A percentile compares a stretch with the other conserved stretches of the same genome.
Evolutionary conservation across 2,113 vertebrate species (phyloP).

Genomic region (Sinosuthora webbiana): DNA sequence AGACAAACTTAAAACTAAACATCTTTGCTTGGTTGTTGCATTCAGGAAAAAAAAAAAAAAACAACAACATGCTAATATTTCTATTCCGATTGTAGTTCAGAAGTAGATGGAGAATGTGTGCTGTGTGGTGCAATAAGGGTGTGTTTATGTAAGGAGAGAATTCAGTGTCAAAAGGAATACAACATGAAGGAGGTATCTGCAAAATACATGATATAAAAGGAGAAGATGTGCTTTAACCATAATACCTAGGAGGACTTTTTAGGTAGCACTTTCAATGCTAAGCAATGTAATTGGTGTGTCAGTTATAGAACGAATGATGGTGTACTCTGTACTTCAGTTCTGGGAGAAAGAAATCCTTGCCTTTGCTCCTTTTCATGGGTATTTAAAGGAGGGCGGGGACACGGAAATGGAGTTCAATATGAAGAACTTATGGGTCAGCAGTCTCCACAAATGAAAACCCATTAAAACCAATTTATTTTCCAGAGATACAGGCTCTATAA

Average conservation of each 20-base stretch:
- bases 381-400: fast-evolving
- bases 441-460: not conserved
- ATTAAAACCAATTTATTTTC: not conserved
- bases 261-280: not conserved
- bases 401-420: fast-evolving
- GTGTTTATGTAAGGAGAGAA: not conserved
- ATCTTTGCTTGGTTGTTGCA: not conserved
- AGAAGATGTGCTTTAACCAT: not conserved
- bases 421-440: not conserved
- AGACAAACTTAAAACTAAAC: not conserved
- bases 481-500: not conserved
- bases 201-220: not conserved
- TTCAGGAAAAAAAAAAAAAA: not conserved
- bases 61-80: not conserved
- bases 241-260: not conserved
- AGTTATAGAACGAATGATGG: not conserved
- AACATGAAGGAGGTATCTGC: not conserved
- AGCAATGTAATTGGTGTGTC: not conserved
- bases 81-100: not conserved
- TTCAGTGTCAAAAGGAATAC: not conserved
- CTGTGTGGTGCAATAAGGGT: not conserved
- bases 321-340: not conserved
- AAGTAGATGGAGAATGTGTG: not conserved
- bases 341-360: not conserved
- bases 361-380: not conserved